Base-by-base conservation (phyloP, 1,140 invertebrate genomes). In the Drosophila pruinosa region DNA sequence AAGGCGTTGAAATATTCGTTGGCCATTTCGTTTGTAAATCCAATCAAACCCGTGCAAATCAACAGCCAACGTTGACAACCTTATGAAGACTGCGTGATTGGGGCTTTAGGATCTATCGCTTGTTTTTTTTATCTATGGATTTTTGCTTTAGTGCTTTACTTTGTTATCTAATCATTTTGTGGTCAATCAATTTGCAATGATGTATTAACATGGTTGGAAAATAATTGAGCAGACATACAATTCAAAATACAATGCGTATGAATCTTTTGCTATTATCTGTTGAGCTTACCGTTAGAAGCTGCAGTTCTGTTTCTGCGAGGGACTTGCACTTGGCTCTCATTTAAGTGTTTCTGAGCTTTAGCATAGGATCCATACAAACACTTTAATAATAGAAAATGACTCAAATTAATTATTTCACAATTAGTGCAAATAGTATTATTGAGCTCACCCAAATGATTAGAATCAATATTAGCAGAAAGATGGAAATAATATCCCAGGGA, bases 31-130 rank as follows among this genome's bases (percentile, higher is more conserved):
- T 19, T 8, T 15, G 3, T 7, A 17, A 24, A 21, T 52, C 2
- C 7, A 36, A 47, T 48, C 26, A 48, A 43, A 36, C 1, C 5
- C 45, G 8, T 19, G 38, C 19, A 28, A 6, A 31, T 7, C 58
- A 38, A 63, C 65, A 54, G 54, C 28, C 58, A 36, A 14, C 48
- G 15, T 31, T 48, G 48, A 38, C 48, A 28, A 12, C 21, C 22
- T 22, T 48, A 22, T 31, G 12, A 14, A 6, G 31, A 70, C 59
- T 70, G 67, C 21, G 1, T 7, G 8, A 48, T 47, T 38, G 19
- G 7, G 14, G 21, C 10, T 6, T 17, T 22, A 17, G 5, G 15
- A 41, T 24, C 36, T 43, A 62, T 43, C 58, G 47, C n/a, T 52
- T 41, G 34, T 36, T 47, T 22, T 14, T 31, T 41, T 53, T 54